Percentiles rank a stretch among this genome's conserved stretches.
phyloP scores from a whole-genome alignment of 2,797 vertebrate genomes.

The Knipowitschia caucasica region DNA sequence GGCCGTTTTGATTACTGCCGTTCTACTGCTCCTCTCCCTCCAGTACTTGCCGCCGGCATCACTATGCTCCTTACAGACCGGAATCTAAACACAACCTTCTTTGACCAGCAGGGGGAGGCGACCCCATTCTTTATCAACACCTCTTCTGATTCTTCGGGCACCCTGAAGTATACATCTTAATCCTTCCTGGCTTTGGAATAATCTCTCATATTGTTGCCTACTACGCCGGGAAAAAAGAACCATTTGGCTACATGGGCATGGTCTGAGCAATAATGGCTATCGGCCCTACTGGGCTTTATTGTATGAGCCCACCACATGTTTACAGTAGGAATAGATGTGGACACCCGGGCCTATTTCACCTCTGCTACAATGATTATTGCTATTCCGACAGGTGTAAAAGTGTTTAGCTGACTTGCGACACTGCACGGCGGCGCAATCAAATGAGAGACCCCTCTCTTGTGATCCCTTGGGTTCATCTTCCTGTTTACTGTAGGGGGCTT shows the following conservation, averaged over 20 bases:
- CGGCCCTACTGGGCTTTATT: constrained; percentile 35
- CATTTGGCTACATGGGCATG: constrained; percentile 40
- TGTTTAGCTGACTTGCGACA: constrained; percentile 58
- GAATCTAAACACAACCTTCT: constrained; percentile 34
- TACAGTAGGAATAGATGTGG: constrained; percentile 22
- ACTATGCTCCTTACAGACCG: constrained; percentile 24
- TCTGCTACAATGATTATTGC: constrained; percentile 57
- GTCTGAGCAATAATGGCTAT: constrained; percentile 37
- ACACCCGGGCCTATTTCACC: constrained; percentile 55
- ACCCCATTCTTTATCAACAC: constrained; percentile 13
- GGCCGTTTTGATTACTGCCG: not conserved
- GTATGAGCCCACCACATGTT: constrained; percentile 64
- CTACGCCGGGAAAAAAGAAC: constrained; percentile 45
- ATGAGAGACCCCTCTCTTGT: constrained; percentile 35
- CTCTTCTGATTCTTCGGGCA: constrained; percentile 45
- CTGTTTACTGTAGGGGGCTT: constrained; percentile 19
- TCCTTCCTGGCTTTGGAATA: constrained; percentile 15
- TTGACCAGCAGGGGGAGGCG: constrained; percentile 2
- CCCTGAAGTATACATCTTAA: constrained; percentile 26
- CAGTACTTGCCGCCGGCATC: constrained; percentile 9
- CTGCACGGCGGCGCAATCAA: constrained; percentile 33
- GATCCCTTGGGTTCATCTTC: constrained; percentile 49
- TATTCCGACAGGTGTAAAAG: constrained; percentile 40
- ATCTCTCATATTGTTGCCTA: constrained; percentile 30
- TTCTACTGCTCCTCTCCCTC: constrained; percentile 21